A percentile compares a stretch with the other conserved stretches of the same genome.
phyloP scores from a whole-genome alignment of 2,888 invertebrate genomes.

The Pollenia labialis region DNA sequence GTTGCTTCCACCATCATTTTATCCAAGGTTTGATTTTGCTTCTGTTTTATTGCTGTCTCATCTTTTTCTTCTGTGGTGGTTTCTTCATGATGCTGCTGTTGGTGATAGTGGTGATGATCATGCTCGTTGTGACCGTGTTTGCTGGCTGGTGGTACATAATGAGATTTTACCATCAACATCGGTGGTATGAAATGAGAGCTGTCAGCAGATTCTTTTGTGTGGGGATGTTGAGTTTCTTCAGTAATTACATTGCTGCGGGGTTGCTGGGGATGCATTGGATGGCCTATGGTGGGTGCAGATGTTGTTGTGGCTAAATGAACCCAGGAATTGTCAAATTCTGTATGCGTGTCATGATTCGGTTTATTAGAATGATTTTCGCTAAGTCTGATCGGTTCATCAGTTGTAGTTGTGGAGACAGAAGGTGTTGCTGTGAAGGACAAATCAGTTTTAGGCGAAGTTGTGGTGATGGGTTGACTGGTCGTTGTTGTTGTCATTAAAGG shows the following conservation, averaged over 20 bases:
- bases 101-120: conserved; percentile 47
- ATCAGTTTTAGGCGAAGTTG: conserved; percentile 65
- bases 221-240: conserved; percentile 78
- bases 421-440: not conserved
- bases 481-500: conserved; percentile 50
- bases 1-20: conserved; percentile 47
- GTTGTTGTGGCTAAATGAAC: conserved; percentile 12
- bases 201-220: conserved; percentile 81
- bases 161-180: conserved; percentile 84
- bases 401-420: not conserved
- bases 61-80: conserved; percentile 45
- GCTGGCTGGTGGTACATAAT: conserved; percentile 81
- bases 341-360: not conserved
- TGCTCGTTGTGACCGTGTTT: conserved; percentile 77
- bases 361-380: conserved; percentile 3
- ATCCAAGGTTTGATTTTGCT: conserved; percentile 26
- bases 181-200: conserved; percentile 84
- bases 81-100: not conserved
- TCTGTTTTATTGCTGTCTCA: conserved; percentile 25
- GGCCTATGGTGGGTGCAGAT: conserved; percentile 78
- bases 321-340: conserved; percentile 22
- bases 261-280: conserved; percentile 83
- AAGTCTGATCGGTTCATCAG: not conserved
- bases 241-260: conserved; percentile 71
- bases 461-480: conserved; percentile 59